These are phyloP conservation scores for Drosophila nasuta DNA, from an alignment of 1,140 invertebrate genomes.

Conservation along the genomic window DNA sequence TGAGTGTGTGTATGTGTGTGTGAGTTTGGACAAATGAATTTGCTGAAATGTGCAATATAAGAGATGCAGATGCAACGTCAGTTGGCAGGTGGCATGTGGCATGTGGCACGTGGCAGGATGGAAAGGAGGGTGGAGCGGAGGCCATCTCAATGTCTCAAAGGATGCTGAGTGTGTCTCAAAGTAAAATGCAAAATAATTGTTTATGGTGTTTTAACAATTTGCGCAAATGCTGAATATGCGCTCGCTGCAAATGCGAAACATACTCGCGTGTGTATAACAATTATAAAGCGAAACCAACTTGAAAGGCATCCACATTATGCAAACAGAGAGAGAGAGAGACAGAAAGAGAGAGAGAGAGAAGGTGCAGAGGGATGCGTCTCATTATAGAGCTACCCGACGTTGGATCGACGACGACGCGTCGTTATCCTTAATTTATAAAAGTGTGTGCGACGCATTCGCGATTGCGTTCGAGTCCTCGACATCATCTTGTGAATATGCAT, in stretches of 20 bases:
- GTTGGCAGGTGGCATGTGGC: slow-evolving; percentile 5
- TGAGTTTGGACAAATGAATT: slow-evolving; percentile 52
- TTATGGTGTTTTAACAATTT: slow-evolving; percentile 83
- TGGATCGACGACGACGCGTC: slow-evolving; percentile 47
- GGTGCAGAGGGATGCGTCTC: slow-evolving; percentile 55
- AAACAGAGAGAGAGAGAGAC: slow-evolving; percentile 37
- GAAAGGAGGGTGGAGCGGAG: background rate
- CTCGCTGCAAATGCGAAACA: slow-evolving; percentile 49
- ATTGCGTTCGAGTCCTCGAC: slow-evolving; percentile 35
- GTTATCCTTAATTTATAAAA: slow-evolving; percentile 83
- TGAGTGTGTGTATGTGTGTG: too few relatives aligned
- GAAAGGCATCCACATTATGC: slow-evolving; percentile 60
- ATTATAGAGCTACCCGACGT: slow-evolving; percentile 61
- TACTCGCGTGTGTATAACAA: slow-evolving; percentile 53
- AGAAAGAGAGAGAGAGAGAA: slow-evolving; percentile 46
- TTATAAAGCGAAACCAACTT: slow-evolving; percentile 53
- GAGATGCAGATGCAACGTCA: slow-evolving; percentile 33
- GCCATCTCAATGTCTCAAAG: slow-evolving; percentile 36
- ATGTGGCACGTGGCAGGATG: slow-evolving; percentile 14
- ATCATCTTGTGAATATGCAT: slow-evolving; percentile 80
- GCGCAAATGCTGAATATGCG: slow-evolving; percentile 29
- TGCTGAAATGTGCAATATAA: slow-evolving; percentile 57
- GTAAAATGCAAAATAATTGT: slow-evolving; percentile 80
- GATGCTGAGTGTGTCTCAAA: slow-evolving; percentile 56
- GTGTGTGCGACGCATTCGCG: slow-evolving; percentile 36